These are phyloP conservation scores for Parotia lawesii DNA, from an alignment of 2,113 vertebrate genomes.

Conservation along the genomic window DNA sequence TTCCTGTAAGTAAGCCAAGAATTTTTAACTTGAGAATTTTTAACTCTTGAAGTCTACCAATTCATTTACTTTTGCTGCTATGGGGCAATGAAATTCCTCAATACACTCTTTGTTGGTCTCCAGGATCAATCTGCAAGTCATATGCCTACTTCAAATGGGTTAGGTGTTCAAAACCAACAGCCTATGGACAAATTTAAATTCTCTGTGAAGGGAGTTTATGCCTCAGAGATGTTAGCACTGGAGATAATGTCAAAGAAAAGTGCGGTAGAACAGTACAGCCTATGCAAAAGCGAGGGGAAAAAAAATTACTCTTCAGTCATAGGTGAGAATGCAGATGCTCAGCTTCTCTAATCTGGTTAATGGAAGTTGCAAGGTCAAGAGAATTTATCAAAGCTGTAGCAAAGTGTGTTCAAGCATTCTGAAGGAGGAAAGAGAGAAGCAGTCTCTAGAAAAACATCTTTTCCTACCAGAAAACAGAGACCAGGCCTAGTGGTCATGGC, in stretches of 20 bases:
- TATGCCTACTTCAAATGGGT: background rate
- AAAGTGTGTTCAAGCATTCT: background rate
- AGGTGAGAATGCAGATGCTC: background rate
- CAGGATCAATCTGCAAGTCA: background rate
- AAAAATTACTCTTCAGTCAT: background rate
- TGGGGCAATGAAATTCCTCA: background rate
- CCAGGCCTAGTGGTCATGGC: accelerated
- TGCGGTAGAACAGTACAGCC: background rate
- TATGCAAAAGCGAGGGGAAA: background rate
- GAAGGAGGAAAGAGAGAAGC: background rate
- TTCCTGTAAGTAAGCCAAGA: background rate
- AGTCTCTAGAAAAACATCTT: background rate
- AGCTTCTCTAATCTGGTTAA: background rate
- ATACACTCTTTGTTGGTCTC: background rate
- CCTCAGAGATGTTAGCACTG: background rate
- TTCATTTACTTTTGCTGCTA: background rate
- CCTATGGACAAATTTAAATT: background rate
- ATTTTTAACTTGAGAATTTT: background rate
- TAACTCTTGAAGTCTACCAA: background rate
- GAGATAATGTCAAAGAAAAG: background rate
- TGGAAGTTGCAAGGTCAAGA: background rate
- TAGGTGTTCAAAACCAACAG: background rate
- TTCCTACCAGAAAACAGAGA: background rate
- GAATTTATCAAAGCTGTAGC: background rate
- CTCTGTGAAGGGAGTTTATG: background rate